These are phyloP conservation scores for Rhagoletis zephyria DNA, from an alignment of 1,140 invertebrate genomes.

Conservation along the genomic window DNA sequence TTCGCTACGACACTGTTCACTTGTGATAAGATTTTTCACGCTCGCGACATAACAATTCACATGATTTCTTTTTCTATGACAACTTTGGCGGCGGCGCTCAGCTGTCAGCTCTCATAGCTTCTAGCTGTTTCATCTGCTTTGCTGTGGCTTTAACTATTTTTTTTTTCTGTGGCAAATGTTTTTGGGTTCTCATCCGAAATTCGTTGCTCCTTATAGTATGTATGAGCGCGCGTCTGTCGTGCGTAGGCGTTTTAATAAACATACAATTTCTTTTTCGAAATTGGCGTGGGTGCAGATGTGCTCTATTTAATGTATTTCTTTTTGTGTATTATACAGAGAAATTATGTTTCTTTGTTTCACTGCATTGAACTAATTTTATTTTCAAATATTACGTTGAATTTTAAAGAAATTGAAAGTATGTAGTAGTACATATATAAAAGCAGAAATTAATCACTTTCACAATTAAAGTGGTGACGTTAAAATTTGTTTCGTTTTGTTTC, in stretches of 20 bases:
- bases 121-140: background rate
- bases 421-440: no score
- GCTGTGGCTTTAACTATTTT: background rate
- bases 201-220: background rate
- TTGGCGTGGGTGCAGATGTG: background rate
- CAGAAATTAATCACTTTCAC: no score
- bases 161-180: background rate
- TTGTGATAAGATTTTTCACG: background rate
- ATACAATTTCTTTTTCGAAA: background rate
- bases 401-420: no score
- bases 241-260: background rate
- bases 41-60: background rate
- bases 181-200: background rate
- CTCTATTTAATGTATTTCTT: background rate
- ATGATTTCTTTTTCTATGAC: background rate
- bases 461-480: no score
- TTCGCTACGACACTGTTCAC: background rate
- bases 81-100: background rate
- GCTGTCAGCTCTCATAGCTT: background rate
- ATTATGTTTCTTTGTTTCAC: background rate
- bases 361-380: background rate
- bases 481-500: no score
- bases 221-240: background rate
- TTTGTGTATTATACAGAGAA: background rate
- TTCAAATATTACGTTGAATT: no score